Evolutionary conservation across 2,888 invertebrate species (phyloP).

Genomic region (Standfussiana lucernea): DNA sequence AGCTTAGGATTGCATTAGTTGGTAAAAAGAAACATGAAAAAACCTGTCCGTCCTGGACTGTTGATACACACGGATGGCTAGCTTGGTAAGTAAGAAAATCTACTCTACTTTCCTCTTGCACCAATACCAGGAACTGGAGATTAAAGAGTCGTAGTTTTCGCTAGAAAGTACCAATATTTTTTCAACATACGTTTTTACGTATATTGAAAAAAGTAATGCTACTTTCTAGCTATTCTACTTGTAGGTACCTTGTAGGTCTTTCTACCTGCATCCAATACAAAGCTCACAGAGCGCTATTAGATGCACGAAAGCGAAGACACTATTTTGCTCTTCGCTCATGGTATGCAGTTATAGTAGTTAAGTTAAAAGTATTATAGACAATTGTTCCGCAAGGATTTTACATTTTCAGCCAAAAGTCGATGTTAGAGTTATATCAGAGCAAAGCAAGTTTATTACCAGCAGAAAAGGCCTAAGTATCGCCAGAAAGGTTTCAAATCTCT

Average conservation of each 20-base stretch:
- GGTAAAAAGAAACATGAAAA: constrained; percentile 61
- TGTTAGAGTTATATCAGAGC: background rate
- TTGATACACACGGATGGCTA: constrained; percentile 62
- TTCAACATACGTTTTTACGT: background rate
- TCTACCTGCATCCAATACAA: background rate
- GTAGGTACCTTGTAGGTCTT: too few relatives aligned
- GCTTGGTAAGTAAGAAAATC: background rate
- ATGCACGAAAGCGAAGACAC: background rate
- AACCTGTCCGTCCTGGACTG: constrained; percentile 60
- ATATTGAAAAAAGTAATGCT: too few relatives aligned
- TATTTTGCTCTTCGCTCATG: background rate
- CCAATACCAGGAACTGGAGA: background rate
- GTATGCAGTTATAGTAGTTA: background rate
- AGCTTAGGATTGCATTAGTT: constrained; percentile 60
- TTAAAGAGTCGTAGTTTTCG: background rate
- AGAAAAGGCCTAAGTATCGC: background rate
- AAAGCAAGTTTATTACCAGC: background rate
- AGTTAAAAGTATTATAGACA: background rate
- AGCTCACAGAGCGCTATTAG: background rate
- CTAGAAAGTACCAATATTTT: background rate
- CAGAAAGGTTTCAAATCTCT: background rate
- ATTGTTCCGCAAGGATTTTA: background rate
- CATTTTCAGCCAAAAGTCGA: background rate
- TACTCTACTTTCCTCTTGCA: background rate
- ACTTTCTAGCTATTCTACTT: too few relatives aligned